Conservation (phyloP, 2,888 invertebrate genomes). For the Mythimna vitellina region DNA sequence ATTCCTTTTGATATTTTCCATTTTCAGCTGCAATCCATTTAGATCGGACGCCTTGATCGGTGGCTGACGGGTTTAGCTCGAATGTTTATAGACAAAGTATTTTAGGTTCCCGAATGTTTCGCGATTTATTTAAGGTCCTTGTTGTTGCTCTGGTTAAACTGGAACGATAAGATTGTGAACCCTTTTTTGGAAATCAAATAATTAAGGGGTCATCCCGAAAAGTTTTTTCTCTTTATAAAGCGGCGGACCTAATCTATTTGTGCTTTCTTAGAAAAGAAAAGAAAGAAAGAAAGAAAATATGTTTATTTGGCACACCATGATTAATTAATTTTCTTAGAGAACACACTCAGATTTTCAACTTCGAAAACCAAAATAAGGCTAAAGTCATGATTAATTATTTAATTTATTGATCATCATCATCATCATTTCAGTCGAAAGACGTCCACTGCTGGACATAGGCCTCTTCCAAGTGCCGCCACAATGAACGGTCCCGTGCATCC, state of each 20-base stretch:
- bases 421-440: no score
- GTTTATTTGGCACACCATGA: no score
- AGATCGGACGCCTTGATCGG: constrained; percentile 32
- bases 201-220: background rate
- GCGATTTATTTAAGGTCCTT: constrained; percentile 5
- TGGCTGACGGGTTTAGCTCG: background rate
- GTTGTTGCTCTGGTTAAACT: background rate
- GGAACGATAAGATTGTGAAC: background rate
- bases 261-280: background rate
- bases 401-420: no score
- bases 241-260: no score
- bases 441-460: no score
- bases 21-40: constrained; percentile 31
- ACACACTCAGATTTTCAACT: background rate
- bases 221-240: background rate
- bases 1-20: constrained; percentile 8
- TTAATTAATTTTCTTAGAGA: no score
- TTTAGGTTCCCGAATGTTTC: background rate
- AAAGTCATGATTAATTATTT: background rate
- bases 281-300: no score
- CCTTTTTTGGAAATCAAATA: background rate
- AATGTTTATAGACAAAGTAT: constrained; percentile 8
- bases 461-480: no score
- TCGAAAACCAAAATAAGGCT: background rate
- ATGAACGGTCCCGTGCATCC: no score